These are phyloP conservation scores for Nematostella vectensis DNA, from an alignment of 92 coral and sea anemone genomes.

Conservation along the genomic window DNA sequence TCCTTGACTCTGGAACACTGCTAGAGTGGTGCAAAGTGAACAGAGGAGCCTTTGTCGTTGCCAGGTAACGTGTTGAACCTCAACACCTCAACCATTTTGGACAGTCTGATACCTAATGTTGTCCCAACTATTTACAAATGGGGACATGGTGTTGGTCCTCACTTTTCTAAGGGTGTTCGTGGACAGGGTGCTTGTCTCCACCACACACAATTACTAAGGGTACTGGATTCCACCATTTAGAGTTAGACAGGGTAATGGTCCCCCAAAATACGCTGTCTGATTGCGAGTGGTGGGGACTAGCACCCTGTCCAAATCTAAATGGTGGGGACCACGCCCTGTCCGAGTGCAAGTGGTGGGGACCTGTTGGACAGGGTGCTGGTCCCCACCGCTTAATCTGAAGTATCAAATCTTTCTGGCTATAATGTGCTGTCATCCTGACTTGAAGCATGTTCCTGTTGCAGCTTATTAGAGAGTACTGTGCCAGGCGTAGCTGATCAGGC, in stretches of 20 bases:
- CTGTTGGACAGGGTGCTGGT: too few relatives aligned
- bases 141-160: too few relatives aligned
- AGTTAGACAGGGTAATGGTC: too few relatives aligned
- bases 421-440: background rate
- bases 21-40: slow-evolving; percentile 82
- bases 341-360: too few relatives aligned
- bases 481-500: slow-evolving; percentile 75
- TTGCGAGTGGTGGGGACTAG: too few relatives aligned
- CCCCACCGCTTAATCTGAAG: background rate
- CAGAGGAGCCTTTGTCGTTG: slow-evolving; percentile 92
- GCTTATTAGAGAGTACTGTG: slow-evolving; percentile 77
- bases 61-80: slow-evolving; percentile 48
- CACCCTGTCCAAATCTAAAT: too few relatives aligned
- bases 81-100: background rate
- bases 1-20: slow-evolving; percentile 46
- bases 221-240: too few relatives aligned
- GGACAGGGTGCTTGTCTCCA: too few relatives aligned
- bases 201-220: too few relatives aligned
- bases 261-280: too few relatives aligned
- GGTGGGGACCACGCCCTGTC: too few relatives aligned
- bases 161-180: too few relatives aligned
- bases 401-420: background rate
- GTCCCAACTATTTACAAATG: background rate
- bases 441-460: slow-evolving; percentile 1
- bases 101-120: background rate